Base-by-base conservation (phyloP, 2,888 invertebrate species). In the Leucoma salicis region DNA sequence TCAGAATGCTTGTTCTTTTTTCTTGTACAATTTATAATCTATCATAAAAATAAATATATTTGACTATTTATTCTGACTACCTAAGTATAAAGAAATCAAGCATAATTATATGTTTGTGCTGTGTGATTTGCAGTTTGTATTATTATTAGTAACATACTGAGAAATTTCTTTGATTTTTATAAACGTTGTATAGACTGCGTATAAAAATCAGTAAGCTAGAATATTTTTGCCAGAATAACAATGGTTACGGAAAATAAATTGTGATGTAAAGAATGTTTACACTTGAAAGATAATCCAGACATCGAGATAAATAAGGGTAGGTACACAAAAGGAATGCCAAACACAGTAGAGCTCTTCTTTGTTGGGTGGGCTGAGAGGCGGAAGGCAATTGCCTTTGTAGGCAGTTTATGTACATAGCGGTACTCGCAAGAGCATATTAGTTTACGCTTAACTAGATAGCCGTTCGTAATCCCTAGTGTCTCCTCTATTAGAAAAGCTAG, bases 371-470 rank as follows among this genome's bases (percentile, higher is more conserved):
- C 56, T 70, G 74, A 70, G 75, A 72, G 61, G 65, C 69, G 21
- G 57, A 57, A 67, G 70, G 66, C 74, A 68, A 75, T 73, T 70
- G 71, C 68, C 74, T 82, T 82, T 82, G 78, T 78, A 70, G 68
- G 67, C 70, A 69, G 68, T 70, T 70, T 75, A 70, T 66, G 69
- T 74, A 69, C 65, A 68, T 67, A 65, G 65, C 67, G 59, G 52
- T 53, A 44, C 51, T 63, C 53, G 42, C 49, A 56, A 58, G 63
- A 55, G 50, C 45, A 45, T 61, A 64, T 63, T 67, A 65, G 59
- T 66, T 66, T 53, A 63, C 49, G 46, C 31, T 34, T 39, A 38
- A 31, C 41, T 43, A 52, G 63, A 63, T 66, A 61, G 55, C 49
- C 34, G 38, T 42, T 38, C 37, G 28, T 21, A 38, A 48, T 53